These are phyloP conservation scores for Chloromyia formosa DNA, from an alignment of 2,888 invertebrate genomes.

Conservation along the genomic window DNA sequence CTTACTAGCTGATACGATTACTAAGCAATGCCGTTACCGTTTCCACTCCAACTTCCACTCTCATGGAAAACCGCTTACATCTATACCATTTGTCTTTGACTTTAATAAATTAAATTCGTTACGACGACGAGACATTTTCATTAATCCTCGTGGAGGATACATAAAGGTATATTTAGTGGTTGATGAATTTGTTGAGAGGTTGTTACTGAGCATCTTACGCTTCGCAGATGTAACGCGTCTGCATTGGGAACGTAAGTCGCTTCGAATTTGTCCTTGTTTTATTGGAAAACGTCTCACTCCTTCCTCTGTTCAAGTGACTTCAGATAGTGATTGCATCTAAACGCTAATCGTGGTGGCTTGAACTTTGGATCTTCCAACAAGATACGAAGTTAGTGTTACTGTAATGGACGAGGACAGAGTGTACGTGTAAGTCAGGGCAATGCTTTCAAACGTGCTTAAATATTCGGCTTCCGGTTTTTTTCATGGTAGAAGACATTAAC, in stretches of 20 bases:
- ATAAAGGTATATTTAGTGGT: conserved; percentile 27
- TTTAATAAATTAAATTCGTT: conserved; percentile 49
- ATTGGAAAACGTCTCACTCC: not conserved
- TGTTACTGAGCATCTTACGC: conserved; percentile 12
- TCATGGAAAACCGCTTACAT: conserved; percentile 16
- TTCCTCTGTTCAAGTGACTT: too few species aligned
- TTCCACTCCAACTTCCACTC: not conserved
- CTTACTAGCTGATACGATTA: not conserved
- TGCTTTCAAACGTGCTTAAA: too few species aligned
- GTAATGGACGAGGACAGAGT: too few species aligned
- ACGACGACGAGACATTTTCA: conserved; percentile 48
- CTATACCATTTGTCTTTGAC: conserved; percentile 45
- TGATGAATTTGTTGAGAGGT: conserved; percentile 17
- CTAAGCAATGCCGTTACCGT: conserved; percentile 6
- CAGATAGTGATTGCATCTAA: too few species aligned
- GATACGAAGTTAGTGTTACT: too few species aligned
- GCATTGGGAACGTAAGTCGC: not conserved
- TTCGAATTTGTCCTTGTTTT: not conserved
- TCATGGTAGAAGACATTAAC: too few species aligned
- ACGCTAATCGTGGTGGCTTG: too few species aligned
- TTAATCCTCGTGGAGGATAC: conserved; percentile 43
- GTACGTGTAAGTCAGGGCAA: too few species aligned
- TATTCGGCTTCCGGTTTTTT: too few species aligned
- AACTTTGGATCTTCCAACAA: too few species aligned
- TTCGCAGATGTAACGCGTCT: not conserved